Conservation (phyloP, 2,797 vertebrate genomes). For the Malurus leucopterus region DNA sequence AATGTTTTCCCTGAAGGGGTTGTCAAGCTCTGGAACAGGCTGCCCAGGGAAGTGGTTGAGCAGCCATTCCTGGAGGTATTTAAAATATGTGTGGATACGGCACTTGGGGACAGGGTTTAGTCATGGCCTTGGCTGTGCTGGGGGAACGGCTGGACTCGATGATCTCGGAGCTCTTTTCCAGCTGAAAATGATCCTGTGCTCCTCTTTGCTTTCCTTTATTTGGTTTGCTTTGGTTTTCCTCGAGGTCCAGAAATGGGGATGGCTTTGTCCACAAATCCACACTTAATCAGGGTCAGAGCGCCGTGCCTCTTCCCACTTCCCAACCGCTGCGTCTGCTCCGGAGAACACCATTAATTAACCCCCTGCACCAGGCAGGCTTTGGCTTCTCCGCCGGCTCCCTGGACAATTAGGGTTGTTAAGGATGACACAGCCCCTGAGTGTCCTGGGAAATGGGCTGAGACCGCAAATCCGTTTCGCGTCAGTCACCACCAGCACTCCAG, state of each 20-base stretch:
- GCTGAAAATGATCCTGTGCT: background rate
- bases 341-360: background rate
- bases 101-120: background rate
- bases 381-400: background rate
- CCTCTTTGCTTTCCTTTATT: background rate
- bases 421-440: slow-evolving; percentile 17
- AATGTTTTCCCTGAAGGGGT: background rate
- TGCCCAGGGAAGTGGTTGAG: background rate
- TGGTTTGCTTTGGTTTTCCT: slow-evolving; percentile 12
- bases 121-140: background rate
- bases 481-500: background rate
- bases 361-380: background rate
- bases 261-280: background rate
- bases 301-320: background rate
- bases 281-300: slow-evolving; percentile 18
- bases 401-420: background rate
- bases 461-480: background rate
- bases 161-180: background rate
- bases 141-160: background rate
- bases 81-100: background rate
- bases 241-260: background rate
- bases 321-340: background rate
- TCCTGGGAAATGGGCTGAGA: background rate
- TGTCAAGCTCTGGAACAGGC: background rate
- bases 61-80: background rate